phyloP scores from a whole-genome alignment of 2,113 vertebrate species.

The Kryptolebias marmoratus region DNA sequence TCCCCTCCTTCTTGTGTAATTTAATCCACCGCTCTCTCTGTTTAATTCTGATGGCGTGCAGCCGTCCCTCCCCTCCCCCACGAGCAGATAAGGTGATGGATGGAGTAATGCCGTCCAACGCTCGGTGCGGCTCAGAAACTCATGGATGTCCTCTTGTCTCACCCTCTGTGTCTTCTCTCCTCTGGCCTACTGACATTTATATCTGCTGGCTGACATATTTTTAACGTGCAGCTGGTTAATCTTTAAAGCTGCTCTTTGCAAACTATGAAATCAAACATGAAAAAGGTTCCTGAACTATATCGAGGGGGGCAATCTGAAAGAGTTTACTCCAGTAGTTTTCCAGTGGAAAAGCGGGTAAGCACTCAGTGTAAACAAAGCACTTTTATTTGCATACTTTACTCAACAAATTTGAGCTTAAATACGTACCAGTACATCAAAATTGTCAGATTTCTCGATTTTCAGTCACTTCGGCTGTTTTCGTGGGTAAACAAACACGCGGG shows the following conservation, averaged over 20 bases:
- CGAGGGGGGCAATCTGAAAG: too few relatives aligned
- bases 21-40: conserved; percentile 33
- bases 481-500: too few relatives aligned
- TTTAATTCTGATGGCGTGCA: conserved; percentile 22
- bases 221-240: conserved; percentile 52
- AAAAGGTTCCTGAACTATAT: too few relatives aligned
- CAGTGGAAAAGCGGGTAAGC: too few relatives aligned
- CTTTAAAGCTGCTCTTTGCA: conserved; percentile 9
- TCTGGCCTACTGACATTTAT: conserved; percentile 65
- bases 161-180: not conserved
- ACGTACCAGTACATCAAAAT: too few relatives aligned
- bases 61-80: not conserved
- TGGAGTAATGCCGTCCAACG: conserved; percentile 5
- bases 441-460: too few relatives aligned
- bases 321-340: too few relatives aligned
- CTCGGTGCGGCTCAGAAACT: conserved; percentile 10
- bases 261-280: too few relatives aligned
- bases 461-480: too few relatives aligned
- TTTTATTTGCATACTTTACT: too few relatives aligned
- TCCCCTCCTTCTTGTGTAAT: conserved; percentile 23
- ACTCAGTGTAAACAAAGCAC: too few relatives aligned
- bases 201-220: conserved; percentile 57
- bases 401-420: too few relatives aligned
- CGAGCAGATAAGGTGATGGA: conserved; percentile 15
- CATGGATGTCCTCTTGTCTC: not conserved